Conservation (phyloP, 2,113 vertebrate species). For the Fregetta grallaria region DNA sequence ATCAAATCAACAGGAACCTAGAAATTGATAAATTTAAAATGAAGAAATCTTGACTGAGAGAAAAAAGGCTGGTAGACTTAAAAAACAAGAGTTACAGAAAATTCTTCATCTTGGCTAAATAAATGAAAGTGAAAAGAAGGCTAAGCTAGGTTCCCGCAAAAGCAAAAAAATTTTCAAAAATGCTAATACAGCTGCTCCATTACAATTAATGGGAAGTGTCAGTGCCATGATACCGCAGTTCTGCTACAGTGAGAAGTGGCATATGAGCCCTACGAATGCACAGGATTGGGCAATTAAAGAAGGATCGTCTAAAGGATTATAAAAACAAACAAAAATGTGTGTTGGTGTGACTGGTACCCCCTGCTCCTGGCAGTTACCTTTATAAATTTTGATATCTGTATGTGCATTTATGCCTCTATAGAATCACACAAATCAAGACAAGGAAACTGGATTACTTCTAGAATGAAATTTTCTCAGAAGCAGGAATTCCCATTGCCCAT, state of each 20-base stretch:
- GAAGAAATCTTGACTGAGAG: neutral
- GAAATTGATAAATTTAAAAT: neutral
- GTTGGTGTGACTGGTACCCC: neutral
- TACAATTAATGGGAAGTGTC: neutral
- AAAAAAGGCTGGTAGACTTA: neutral
- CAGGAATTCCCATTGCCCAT: neutral
- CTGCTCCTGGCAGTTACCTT: neutral
- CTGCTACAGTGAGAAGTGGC: neutral
- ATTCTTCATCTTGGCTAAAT: neutral
- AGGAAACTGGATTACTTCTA: neutral
- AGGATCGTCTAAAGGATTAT: neutral
- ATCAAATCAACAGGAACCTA: neutral
- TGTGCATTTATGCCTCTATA: neutral
- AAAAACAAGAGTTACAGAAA: neutral
- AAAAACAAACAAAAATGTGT: neutral
- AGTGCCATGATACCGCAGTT: neutral
- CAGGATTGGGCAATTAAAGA: neutral
- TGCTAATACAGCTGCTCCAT: neutral
- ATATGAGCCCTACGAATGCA: neutral
- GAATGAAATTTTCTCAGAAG: neutral
- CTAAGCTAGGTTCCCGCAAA: neutral
- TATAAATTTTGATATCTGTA: neutral
- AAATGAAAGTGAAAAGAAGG: neutral
- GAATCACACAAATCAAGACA: neutral
- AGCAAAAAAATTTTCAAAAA: neutral